Percentiles rank a stretch among this genome's conserved stretches.
Evolutionary conservation across 2,113 vertebrate genomes (phyloP).

Genomic region (Callithrix jacchus): DNA sequence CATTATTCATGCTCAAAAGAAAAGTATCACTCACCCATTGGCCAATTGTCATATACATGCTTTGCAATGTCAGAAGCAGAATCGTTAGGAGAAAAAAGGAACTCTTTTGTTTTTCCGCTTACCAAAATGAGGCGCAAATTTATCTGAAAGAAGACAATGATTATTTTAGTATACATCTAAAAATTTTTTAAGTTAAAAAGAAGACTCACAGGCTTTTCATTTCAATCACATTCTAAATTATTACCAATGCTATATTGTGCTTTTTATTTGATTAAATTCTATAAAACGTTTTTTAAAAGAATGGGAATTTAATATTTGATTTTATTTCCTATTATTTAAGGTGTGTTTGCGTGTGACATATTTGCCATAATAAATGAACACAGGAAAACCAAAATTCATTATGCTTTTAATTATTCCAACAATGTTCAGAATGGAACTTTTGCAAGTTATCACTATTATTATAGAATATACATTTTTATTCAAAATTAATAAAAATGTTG

Average conservation of each 20-base stretch:
- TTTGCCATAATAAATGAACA: neutral
- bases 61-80: constrained; percentile 98
- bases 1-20: neutral
- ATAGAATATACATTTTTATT: neutral
- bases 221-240: neutral
- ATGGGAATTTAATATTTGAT: neutral
- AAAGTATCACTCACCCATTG: constrained; percentile 92
- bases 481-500: neutral
- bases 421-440: neutral
- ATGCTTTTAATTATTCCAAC: neutral
- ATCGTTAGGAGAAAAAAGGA: constrained; percentile 97
- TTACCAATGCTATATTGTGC: neutral
- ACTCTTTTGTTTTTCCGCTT: constrained; percentile 98
- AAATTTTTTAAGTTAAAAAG: neutral
- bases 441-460: neutral
- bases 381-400: neutral
- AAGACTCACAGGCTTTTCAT: neutral
- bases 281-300: neutral
- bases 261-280: constrained; percentile 31
- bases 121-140: constrained; percentile 98
- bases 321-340: constrained; percentile 30
- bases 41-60: constrained; percentile 99
- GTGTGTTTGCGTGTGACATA: neutral
- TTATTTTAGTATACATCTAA: constrained; percentile 42
- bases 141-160: constrained; percentile 86